Evolutionary conservation across 2,888 invertebrate species (phyloP).

Genomic region (Hyposoter dolosus): DNA sequence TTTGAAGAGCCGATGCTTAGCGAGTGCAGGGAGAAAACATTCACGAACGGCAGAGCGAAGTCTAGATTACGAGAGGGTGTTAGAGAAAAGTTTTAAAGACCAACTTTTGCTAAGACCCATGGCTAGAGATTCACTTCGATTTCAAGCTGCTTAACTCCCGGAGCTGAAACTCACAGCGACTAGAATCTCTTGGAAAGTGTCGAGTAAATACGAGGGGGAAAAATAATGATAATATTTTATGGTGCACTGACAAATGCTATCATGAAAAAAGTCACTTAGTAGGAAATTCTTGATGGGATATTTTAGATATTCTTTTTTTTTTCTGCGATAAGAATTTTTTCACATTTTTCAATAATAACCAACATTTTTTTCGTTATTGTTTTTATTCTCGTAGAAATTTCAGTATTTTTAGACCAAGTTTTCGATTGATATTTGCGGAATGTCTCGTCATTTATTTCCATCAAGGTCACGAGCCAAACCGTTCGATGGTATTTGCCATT

Average conservation of each 20-base stretch:
- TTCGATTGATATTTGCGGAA: background rate
- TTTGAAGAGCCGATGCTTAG: slow-evolving; percentile 6
- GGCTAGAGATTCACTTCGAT: slow-evolving; percentile 37
- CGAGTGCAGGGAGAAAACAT: slow-evolving; percentile 14
- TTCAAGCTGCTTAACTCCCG: slow-evolving; percentile 21
- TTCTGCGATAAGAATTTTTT: background rate
- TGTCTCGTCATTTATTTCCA: slow-evolving; percentile 18
- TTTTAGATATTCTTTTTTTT: background rate
- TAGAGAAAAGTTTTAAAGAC: slow-evolving; percentile 42
- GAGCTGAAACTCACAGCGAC: slow-evolving; percentile 13
- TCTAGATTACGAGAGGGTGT: slow-evolving; percentile 35
- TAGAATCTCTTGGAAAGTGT: slow-evolving; percentile 21
- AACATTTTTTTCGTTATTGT: background rate
- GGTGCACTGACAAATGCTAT: slow-evolving; percentile 16
- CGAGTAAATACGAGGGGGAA: slow-evolving; percentile 10
- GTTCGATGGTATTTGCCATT: background rate
- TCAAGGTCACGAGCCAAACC: background rate
- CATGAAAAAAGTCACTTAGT: background rate
- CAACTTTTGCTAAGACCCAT: slow-evolving; percentile 48
- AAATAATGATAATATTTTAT: slow-evolving; percentile 17
- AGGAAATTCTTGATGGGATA: background rate
- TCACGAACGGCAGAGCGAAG: slow-evolving; percentile 46
- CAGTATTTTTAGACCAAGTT: background rate
- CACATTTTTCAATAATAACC: background rate
- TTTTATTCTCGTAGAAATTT: background rate